Conservation (phyloP, 2,113 vertebrate genomes). For the Cebidichthys violaceus region DNA sequence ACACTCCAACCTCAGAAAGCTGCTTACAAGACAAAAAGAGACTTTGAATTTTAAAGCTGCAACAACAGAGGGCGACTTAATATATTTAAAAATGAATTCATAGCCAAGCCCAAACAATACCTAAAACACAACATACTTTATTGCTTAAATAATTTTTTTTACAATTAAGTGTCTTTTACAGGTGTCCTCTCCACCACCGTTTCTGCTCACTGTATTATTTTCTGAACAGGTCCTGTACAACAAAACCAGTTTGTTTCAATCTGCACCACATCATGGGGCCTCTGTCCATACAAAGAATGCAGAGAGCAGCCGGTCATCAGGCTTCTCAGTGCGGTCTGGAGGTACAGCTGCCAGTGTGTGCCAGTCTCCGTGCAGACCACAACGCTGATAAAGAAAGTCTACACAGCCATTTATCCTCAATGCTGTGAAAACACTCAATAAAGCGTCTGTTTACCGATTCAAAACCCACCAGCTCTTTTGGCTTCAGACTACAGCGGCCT, state of each 20-base stretch:
- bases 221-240: constrained; percentile 17
- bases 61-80: neutral
- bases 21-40: neutral
- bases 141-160: constrained; percentile 1
- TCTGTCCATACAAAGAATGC: constrained; percentile 60
- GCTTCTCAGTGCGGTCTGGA: constrained; percentile 37
- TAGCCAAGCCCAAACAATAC: neutral
- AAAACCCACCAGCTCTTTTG: constrained; percentile 32
- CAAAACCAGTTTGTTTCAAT: constrained; percentile 33
- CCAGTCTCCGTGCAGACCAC: constrained; percentile 55
- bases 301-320: constrained; percentile 37
- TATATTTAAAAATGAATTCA: constrained; percentile 3
- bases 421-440: constrained; percentile 36
- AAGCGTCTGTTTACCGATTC: constrained; percentile 48
- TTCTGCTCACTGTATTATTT: constrained; percentile 19
- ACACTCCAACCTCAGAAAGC: neutral
- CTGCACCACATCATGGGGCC: constrained; percentile 41
- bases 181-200: neutral
- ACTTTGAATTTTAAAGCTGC: constrained; percentile 10
- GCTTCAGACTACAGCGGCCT: constrained; percentile 4
- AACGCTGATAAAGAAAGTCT: constrained; percentile 64
- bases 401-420: constrained; percentile 53
- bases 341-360: constrained; percentile 60
- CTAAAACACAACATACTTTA: neutral
- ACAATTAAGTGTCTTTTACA: neutral